Percentiles rank a stretch among this genome's conserved stretches.
These are phyloP conservation scores for Shargacucullia verbasci DNA, from an alignment of 2,888 invertebrate species.

Conservation along the genomic window DNA sequence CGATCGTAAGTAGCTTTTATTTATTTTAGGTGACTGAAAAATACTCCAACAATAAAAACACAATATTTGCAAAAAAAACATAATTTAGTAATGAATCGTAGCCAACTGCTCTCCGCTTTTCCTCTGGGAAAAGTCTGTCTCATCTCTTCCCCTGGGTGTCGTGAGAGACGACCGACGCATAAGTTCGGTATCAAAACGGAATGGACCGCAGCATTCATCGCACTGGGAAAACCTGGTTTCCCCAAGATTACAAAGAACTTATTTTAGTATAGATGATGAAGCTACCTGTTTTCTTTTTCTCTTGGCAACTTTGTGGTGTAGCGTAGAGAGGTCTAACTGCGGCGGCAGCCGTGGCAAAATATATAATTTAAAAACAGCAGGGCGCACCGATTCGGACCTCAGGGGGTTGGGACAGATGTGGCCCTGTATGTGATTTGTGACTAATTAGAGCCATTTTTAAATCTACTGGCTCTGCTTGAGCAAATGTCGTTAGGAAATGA, in stretches of 20 bases:
- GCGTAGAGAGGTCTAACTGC: no score
- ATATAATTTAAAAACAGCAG: no score
- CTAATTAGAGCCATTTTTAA: no score
- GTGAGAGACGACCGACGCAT: conserved; percentile 17
- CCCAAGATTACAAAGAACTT: conserved; percentile 1
- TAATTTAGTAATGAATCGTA: conserved; percentile 9
- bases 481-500: no score
- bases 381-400: no score
- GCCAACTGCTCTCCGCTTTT: conserved; percentile 4
- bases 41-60: conserved; percentile 15
- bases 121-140: conserved; percentile 16
- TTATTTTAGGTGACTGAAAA: conserved; percentile 29
- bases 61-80: conserved; percentile 11
- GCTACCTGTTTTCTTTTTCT: no score
- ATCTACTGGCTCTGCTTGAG: no score
- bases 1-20: conserved; percentile 24
- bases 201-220: conserved; percentile 45
- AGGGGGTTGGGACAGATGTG: no score
- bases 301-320: no score
- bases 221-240: conserved; percentile 11
- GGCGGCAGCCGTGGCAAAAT: no score
- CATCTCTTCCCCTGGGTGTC: conserved; percentile 20
- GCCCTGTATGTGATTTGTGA: no score
- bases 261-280: no score
- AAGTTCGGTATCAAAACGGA: conserved; percentile 45